A percentile compares a stretch with the other conserved stretches of the same genome.
Conservation (phyloP, 2,888 invertebrate genomes). For the Choreutis nemorana region DNA sequence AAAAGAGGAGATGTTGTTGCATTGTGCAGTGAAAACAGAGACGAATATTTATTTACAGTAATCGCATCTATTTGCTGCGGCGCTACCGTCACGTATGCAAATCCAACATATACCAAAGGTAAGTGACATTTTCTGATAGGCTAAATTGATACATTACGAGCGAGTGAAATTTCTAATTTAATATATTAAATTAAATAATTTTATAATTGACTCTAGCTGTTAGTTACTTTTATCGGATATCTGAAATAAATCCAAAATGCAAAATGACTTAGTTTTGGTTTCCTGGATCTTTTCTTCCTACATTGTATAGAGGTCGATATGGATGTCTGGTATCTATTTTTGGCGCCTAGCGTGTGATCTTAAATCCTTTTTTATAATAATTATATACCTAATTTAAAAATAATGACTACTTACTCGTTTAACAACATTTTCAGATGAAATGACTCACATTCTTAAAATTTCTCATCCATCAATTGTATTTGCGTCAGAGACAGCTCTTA, state of each 20-base stretch:
- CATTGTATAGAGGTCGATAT: slow-evolving; percentile 50
- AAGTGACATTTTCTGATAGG: slow-evolving; percentile 9
- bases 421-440: slow-evolving; percentile 56
- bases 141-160: not conserved
- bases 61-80: slow-evolving; percentile 61
- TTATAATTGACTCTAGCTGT: slow-evolving; percentile 2
- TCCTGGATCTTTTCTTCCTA: slow-evolving; percentile 15
- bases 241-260: slow-evolving; percentile 18
- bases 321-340: slow-evolving; percentile 61
- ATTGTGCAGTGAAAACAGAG: slow-evolving; percentile 66
- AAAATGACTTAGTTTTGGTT: slow-evolving; percentile 21
- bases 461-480: slow-evolving; percentile 73
- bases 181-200: slow-evolving; percentile 3
- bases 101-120: slow-evolving; percentile 62
- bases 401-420: not conserved
- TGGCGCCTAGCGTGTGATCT: slow-evolving; percentile 44
- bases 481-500: slow-evolving; percentile 54
- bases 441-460: slow-evolving; percentile 70
- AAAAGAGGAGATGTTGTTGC: slow-evolving; percentile 58
- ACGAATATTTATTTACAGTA: slow-evolving; percentile 59
- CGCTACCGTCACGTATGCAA: slow-evolving; percentile 64
- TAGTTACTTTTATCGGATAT: slow-evolving; percentile 3
- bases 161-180: not conserved
- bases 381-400: not conserved
- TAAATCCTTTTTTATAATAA: slow-evolving; percentile 1